Evolutionary conservation across 2,888 invertebrate species (phyloP).

Genomic region (Apotomis betuletana): DNA sequence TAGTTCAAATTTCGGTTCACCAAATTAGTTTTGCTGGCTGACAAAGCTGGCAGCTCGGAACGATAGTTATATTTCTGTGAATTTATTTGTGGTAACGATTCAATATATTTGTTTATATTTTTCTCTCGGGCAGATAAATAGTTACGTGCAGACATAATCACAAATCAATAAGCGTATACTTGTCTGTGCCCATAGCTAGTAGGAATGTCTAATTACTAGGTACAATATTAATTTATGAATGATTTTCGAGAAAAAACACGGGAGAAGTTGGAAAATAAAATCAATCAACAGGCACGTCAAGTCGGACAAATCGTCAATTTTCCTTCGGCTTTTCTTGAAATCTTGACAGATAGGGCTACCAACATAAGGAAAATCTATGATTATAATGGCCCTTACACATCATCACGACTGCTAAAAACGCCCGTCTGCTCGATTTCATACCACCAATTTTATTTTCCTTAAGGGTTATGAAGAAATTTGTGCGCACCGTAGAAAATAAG

Average conservation of each 20-base stretch:
- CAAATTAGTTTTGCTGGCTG: constrained; percentile 64
- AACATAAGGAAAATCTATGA: background rate
- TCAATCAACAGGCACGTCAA: constrained; percentile 37
- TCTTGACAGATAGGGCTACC: constrained; percentile 22
- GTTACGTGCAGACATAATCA: constrained; percentile 78
- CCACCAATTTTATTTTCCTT: background rate
- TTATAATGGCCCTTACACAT: background rate
- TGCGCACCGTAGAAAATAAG: too few species aligned
- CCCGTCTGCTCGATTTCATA: too few species aligned
- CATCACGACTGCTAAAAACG: too few species aligned
- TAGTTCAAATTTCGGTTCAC: constrained; percentile 72
- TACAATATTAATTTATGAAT: background rate
- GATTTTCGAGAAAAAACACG: constrained; percentile 1
- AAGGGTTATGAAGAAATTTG: background rate
- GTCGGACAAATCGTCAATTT: constrained; percentile 33
- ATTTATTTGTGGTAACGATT: constrained; percentile 74
- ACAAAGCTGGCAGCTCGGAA: constrained; percentile 65
- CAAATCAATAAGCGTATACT: constrained; percentile 43
- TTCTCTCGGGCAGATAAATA: constrained; percentile 74
- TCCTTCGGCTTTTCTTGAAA: constrained; percentile 1
- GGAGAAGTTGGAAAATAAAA: constrained; percentile 37
- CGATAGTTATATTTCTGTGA: constrained; percentile 68
- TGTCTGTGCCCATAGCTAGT: constrained; percentile 23
- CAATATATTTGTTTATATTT: constrained; percentile 67
- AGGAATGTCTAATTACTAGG: background rate